phyloP scores from a whole-genome alignment of 2,113 vertebrate genomes.

The Notarius quadriscutis region DNA sequence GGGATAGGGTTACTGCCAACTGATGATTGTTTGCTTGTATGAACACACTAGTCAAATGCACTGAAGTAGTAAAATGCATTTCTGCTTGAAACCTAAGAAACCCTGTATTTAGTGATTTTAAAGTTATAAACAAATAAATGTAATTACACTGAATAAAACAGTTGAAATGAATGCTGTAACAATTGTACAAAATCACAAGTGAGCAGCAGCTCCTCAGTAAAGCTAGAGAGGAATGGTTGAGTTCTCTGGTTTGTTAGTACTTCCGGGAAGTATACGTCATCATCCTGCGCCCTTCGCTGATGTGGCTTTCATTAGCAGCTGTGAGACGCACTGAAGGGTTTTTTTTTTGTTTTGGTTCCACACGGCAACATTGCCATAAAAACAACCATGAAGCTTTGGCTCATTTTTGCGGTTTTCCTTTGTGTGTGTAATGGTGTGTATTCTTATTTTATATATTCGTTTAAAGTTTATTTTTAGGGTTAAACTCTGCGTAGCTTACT shows the following conservation, averaged over 20 bases:
- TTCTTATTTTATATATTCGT: background rate
- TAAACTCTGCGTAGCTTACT: background rate
- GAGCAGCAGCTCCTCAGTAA: background rate
- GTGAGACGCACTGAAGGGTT: background rate
- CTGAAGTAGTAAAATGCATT: too few relatives aligned
- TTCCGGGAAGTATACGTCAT: background rate
- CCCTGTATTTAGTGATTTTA: too few relatives aligned
- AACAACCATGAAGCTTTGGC: slow-evolving; percentile 63
- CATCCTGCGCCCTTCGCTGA: background rate
- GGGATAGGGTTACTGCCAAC: too few relatives aligned
- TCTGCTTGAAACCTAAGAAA: too few relatives aligned
- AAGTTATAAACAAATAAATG: too few relatives aligned
- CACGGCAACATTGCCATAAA: background rate
- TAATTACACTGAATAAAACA: too few relatives aligned
- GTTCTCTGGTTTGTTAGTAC: background rate
- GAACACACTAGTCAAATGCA: too few relatives aligned
- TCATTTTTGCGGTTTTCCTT: slow-evolving; percentile 62
- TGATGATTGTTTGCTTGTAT: too few relatives aligned
- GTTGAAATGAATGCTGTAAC: too few relatives aligned
- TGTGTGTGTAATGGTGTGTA: slow-evolving; percentile 66
- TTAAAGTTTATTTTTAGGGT: background rate
- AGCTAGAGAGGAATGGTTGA: background rate
- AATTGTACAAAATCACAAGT: too few relatives aligned
- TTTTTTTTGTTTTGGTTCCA: background rate
- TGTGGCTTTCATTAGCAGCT: background rate